phyloP scores from a whole-genome alignment of 1,140 invertebrate genomes.

The Panagrolaimus sp. region DNA sequence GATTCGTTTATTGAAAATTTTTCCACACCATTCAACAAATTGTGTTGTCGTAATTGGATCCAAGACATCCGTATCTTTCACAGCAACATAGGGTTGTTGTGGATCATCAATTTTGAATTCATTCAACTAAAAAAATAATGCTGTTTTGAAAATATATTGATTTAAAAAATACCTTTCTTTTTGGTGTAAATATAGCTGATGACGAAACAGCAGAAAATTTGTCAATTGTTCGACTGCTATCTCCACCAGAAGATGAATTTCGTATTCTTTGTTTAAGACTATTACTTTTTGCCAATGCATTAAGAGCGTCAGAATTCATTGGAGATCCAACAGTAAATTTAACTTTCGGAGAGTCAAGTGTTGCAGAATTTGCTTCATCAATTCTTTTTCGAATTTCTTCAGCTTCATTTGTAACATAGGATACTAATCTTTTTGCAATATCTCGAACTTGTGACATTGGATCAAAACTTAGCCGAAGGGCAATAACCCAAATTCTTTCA shows the following conservation, averaged over 20 bases:
- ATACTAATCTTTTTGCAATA: constrained; percentile 35
- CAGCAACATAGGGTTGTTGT: too few relatives aligned
- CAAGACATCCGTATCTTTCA: background rate
- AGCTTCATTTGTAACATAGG: constrained; percentile 11
- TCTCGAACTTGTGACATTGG: constrained; percentile 44
- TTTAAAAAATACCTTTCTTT: constrained; percentile 43
- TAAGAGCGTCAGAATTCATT: background rate
- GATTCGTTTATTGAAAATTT: constrained; percentile 53
- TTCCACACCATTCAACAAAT: constrained; percentile 58
- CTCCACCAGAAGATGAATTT: constrained; percentile 5
- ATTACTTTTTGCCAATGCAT: background rate
- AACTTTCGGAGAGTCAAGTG: constrained; percentile 19
- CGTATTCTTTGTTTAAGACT: background rate
- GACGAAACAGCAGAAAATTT: constrained; percentile 11
- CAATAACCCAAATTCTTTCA: constrained; percentile 56
- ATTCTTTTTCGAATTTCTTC: constrained; percentile 10
- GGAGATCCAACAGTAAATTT: constrained; percentile 39
- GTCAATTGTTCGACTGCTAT: background rate
- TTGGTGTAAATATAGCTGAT: constrained; percentile 41
- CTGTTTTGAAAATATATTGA: too few relatives aligned
- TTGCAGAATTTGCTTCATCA: constrained; percentile 12
- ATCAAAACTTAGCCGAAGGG: constrained; percentile 48
- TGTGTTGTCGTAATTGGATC: constrained; percentile 49
- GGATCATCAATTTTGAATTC: too few relatives aligned
- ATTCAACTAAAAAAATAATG: too few relatives aligned